Conservation (phyloP, 2,113 vertebrate genomes). For the Candoia aspera region DNA sequence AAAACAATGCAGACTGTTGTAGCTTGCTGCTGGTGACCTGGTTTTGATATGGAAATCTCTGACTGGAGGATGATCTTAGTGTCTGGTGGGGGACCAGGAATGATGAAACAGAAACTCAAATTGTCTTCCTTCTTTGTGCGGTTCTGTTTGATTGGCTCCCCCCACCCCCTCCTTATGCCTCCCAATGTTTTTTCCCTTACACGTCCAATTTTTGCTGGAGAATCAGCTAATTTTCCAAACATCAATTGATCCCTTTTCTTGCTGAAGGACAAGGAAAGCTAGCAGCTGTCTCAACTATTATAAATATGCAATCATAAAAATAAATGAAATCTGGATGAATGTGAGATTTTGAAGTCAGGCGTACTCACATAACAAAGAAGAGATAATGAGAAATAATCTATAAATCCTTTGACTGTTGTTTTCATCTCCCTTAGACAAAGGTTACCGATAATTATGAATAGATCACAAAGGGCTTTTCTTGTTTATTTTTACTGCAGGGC, state of each 20-base stretch:
- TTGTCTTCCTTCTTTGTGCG: neutral
- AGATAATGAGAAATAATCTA: conserved; percentile 24
- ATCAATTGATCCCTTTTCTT: conserved; percentile 46
- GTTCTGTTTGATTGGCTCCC: neutral
- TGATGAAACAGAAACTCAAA: neutral
- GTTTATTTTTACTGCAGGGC: neutral
- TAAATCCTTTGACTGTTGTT: conserved; percentile 34
- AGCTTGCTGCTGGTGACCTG: neutral
- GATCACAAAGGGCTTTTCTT: neutral
- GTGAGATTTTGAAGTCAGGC: conserved; percentile 61
- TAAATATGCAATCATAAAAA: conserved; percentile 52
- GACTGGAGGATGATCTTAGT: neutral
- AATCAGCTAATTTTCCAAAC: conserved; percentile 39
- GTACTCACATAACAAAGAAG: neutral
- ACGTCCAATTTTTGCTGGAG: neutral
- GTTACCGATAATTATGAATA: neutral
- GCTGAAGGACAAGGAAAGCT: conserved; percentile 54
- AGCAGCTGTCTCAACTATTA: conserved; percentile 46
- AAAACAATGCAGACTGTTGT: neutral
- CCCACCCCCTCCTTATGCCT: neutral
- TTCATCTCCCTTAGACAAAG: conserved; percentile 20
- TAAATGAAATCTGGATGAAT: conserved; percentile 60
- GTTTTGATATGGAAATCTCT: neutral
- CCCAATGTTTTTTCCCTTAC: neutral
- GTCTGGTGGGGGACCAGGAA: neutral